A percentile compares a stretch with the other conserved stretches of the same genome.
These are phyloP conservation scores for Lasioglossum pauxillum DNA, from an alignment of 2,888 invertebrate species.

Conservation along the genomic window DNA sequence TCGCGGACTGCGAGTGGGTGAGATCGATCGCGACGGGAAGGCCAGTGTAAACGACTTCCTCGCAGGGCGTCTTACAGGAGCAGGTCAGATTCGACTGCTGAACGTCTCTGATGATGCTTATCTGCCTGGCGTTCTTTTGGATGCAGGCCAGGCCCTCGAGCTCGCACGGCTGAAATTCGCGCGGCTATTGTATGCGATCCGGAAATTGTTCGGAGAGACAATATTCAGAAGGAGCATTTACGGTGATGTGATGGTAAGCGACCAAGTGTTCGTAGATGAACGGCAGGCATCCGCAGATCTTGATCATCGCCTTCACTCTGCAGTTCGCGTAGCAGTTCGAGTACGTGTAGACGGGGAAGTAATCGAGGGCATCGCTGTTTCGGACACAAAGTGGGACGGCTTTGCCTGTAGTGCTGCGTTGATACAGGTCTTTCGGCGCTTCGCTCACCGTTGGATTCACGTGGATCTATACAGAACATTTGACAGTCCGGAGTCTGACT, in stretches of 20 bases:
- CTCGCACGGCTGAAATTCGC: slow-evolving; percentile 49
- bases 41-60: slow-evolving; percentile 22
- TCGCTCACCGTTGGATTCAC: slow-evolving; percentile 18
- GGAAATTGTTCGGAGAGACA: neutral
- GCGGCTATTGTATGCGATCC: neutral
- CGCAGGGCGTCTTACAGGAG: slow-evolving; percentile 50
- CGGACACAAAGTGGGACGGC: slow-evolving; percentile 37
- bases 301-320: slow-evolving; percentile 63
- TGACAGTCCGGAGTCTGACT: too few species aligned
- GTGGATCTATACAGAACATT: slow-evolving; percentile 42
- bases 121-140: neutral
- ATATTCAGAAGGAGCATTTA: slow-evolving; percentile 23
- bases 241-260: slow-evolving; percentile 40
- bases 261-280: slow-evolving; percentile 75
- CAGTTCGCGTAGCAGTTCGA: slow-evolving; percentile 79
- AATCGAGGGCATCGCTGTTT: slow-evolving; percentile 68
- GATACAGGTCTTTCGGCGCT: slow-evolving; percentile 24
- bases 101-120: slow-evolving; percentile 33
- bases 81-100: slow-evolving; percentile 39
- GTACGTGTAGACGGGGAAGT: slow-evolving; percentile 76
- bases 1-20: neutral
- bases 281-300: slow-evolving; percentile 79
- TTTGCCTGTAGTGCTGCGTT: neutral
- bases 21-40: neutral
- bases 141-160: slow-evolving; percentile 44